A percentile compares a stretch with the other conserved stretches of the same genome.
These are phyloP conservation scores for Apis mellifera DNA, from an alignment of 1,140 invertebrate species.

Conservation along the genomic window DNA sequence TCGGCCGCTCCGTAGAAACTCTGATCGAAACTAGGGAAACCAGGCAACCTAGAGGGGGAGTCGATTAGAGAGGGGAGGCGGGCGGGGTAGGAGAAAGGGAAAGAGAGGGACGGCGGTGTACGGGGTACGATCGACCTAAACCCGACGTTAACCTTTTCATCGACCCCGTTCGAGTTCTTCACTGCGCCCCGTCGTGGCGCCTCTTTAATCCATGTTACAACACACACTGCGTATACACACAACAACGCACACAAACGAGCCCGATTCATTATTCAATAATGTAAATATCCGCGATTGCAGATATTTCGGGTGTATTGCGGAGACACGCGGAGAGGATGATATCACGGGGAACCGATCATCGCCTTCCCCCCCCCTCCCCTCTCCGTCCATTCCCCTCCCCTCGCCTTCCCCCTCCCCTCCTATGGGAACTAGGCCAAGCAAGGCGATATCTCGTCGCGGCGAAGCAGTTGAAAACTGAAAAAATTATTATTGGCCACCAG, in stretches of 20 bases:
- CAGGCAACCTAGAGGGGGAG: slow-evolving; percentile 38
- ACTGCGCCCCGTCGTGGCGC: slow-evolving; percentile 48
- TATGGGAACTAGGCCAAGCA: too few relatives aligned
- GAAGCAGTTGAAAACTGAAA: too few relatives aligned
- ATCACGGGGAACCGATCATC: too few relatives aligned
- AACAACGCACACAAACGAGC: slow-evolving; percentile 57
- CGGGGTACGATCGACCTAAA: slow-evolving; percentile 57
- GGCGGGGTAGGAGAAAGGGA: background rate
- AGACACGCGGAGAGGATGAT: background rate
- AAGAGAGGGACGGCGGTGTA: slow-evolving; percentile 28
- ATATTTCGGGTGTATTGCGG: slow-evolving; percentile 37
- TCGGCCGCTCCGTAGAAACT: slow-evolving; percentile 34
- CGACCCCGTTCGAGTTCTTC: slow-evolving; percentile 53
- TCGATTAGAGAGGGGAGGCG: background rate
- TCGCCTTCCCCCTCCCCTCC: too few relatives aligned
- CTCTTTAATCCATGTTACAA: slow-evolving; percentile 58
- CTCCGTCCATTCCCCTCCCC: fast-evolving
- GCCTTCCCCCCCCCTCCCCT: too few relatives aligned
- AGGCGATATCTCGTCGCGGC: too few relatives aligned
- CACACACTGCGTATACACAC: slow-evolving; percentile 39
- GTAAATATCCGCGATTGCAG: slow-evolving; percentile 8
- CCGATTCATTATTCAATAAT: slow-evolving; percentile 62
- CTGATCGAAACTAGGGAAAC: slow-evolving; percentile 56
- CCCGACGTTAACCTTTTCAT: slow-evolving; percentile 64
- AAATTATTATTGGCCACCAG: too few relatives aligned